Conservation (phyloP, 2,113 vertebrate species). For the Psophia crepitans region DNA sequence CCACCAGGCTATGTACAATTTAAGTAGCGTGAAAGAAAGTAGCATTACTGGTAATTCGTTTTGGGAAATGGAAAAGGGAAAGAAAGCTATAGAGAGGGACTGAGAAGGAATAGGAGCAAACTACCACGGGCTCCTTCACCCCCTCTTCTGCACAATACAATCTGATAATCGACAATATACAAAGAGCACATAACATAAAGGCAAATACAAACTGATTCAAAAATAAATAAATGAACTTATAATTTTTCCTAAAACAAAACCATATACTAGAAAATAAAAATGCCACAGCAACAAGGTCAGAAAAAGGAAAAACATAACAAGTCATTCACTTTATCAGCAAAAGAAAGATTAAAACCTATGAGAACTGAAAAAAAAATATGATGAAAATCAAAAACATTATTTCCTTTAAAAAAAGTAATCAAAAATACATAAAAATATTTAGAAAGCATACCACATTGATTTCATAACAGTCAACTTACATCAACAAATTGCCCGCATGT, state of each 20-base stretch:
- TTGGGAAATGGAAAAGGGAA: not conserved
- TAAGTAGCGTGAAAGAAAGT: not conserved
- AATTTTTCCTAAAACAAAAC: conserved; percentile 42
- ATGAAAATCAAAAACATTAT: conserved; percentile 59
- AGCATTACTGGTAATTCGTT: not conserved
- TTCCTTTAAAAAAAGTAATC: conserved; percentile 49
- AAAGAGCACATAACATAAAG: conserved; percentile 58
- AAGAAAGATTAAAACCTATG: conserved; percentile 76
- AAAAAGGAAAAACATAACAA: conserved; percentile 66
- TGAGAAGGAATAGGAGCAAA: not conserved
- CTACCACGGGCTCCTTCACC: not conserved
- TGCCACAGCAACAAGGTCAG: conserved; percentile 41
- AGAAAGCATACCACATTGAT: conserved; percentile 89
- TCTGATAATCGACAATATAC: conserved; percentile 65
- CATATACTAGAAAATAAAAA: conserved; percentile 66
- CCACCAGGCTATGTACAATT: not conserved
- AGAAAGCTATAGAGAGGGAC: not conserved
- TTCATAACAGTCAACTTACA: conserved; percentile 94
- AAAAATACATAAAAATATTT: conserved; percentile 78
- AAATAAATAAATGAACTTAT: conserved; percentile 35
- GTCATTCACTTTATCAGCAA: conserved; percentile 71
- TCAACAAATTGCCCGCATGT: conserved; percentile 99
- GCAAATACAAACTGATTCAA: conserved; percentile 41
- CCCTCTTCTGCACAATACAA: conserved; percentile 33
- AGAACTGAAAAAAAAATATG: conserved; percentile 72